These are phyloP conservation scores for Eupithecia abbreviata DNA, from an alignment of 2,888 invertebrate species.

Conservation along the genomic window DNA sequence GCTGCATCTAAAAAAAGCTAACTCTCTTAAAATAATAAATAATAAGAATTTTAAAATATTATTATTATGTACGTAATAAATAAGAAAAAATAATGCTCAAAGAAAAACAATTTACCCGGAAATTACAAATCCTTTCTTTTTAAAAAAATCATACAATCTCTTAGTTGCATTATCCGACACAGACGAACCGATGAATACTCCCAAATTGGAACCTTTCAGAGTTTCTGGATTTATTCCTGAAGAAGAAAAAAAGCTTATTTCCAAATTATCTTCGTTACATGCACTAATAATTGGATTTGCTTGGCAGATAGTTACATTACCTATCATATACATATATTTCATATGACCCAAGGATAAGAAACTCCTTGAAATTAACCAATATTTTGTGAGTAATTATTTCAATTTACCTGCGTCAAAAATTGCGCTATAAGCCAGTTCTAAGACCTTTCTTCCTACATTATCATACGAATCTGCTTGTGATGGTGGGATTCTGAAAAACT, in stretches of 20 bases:
- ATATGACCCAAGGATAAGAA: too few species aligned
- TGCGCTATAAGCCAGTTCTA: slow-evolving; percentile 88
- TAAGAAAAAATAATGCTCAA: too few species aligned
- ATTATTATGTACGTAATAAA: too few species aligned
- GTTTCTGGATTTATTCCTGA: slow-evolving; percentile 2
- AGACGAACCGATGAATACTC: not conserved
- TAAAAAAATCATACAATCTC: not conserved
- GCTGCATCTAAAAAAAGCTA: slow-evolving; percentile 50
- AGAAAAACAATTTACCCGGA: not conserved
- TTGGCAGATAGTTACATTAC: too few species aligned
- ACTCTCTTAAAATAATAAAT: too few species aligned
- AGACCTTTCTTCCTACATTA: slow-evolving; percentile 86
- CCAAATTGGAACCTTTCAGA: not conserved
- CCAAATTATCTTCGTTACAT: too few species aligned
- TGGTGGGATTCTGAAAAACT: slow-evolving; percentile 86
- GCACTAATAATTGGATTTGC: too few species aligned
- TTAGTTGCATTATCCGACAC: not conserved
- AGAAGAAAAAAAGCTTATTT: too few species aligned
- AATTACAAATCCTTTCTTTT: not conserved
- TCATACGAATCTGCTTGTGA: slow-evolving; percentile 86
- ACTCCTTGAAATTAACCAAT: too few species aligned
- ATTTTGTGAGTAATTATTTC: too few species aligned
- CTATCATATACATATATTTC: too few species aligned
- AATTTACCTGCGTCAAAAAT: slow-evolving; percentile 85
- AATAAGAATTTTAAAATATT: too few species aligned